Percentiles rank a stretch among this genome's conserved stretches.
phyloP scores from a whole-genome alignment of 2,888 invertebrate genomes.

The Drosophila mayaguana region DNA sequence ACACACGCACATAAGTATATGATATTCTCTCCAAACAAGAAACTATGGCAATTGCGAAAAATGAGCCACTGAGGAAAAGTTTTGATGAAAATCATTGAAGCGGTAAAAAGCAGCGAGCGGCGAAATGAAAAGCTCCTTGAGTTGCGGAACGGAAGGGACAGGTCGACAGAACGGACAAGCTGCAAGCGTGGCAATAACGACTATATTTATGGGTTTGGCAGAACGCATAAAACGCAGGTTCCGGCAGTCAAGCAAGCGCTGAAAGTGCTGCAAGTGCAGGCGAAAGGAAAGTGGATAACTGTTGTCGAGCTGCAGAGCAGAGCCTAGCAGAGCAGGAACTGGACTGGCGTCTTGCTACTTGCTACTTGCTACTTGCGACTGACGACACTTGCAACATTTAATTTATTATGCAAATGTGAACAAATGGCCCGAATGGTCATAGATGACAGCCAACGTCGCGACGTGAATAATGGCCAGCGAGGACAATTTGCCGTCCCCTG shows the following conservation, averaged over 20 bases:
- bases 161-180: constrained; percentile 43
- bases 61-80: constrained; percentile 21
- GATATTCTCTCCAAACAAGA: constrained; percentile 8
- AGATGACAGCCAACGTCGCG: constrained; percentile 68
- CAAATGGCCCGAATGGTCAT: constrained; percentile 74
- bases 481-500: constrained; percentile 54
- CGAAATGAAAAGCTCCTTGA: constrained; percentile 33
- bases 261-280: constrained; percentile 22
- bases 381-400: constrained; percentile 80
- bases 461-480: constrained; percentile 69
- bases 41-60: constrained; percentile 42
- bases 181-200: constrained; percentile 66
- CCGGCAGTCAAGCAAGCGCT: constrained; percentile 50
- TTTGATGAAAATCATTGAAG: constrained; percentile 56
- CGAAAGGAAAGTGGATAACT: constrained; percentile 40
- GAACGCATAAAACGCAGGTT: constrained; percentile 69
- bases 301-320: constrained; percentile 49
- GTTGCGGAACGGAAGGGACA: constrained; percentile 14
- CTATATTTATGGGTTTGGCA: constrained; percentile 73
- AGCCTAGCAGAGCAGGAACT: constrained; percentile 26
- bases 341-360: constrained; percentile 25
- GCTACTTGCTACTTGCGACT: constrained; percentile 5
- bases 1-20: neutral
- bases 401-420: constrained; percentile 81
- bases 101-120: constrained; percentile 34